Base-by-base conservation (phyloP, 2,888 invertebrate species). In the Drosophila anomalata region DNA sequence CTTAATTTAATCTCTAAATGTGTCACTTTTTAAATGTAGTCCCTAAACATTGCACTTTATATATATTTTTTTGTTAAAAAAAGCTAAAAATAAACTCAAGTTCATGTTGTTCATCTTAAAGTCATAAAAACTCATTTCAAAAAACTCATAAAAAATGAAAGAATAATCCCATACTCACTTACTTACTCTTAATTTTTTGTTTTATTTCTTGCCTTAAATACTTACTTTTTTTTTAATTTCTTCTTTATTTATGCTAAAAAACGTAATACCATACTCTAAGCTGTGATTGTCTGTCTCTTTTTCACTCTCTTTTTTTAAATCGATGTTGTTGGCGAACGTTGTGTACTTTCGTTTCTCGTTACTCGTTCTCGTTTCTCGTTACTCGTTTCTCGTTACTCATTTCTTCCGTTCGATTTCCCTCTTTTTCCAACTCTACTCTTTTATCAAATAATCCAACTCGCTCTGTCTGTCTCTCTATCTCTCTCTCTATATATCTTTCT, bases 151-250 rank as follows among this genome's bases (percentile, higher is more conserved):
- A 36, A 7, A 36, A 36, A 14, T 14, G 7, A 36, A n/a, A 0
- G 11, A 73, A 56, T 69, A 65, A 61, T 63, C 46, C 29, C 62
- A 62, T 67, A 63, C 69, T 75, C 86, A 79, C 78, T 77, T 69
- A 59, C 77, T 76, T 76, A 59, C 47, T 62, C 20, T 11, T 36
- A 33, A 7, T 12, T 7, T n/a, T 8, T 24, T 24, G 24, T 1
- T 1, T n/a, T 26, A 17, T 11, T 50, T 57, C 3, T 24, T 24
- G 22, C 22, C 22, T 24, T 24, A 24, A 6, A 50, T 50, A 7
- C 26, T 12, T 41, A 20, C 7, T 31, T 39, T 8, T 39, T 46
- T n/a, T 9, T 22, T 46, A 22, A 6, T 42, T 52, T 42, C 5
- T 4, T 39, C 8, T 12, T 17, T 29, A n/a, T 17, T 53, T 9